Evolutionary conservation across 2,113 vertebrate species (phyloP), one percentile per base, ranked within the genome.

Genomic region (Bujurquina vittata): DNA sequence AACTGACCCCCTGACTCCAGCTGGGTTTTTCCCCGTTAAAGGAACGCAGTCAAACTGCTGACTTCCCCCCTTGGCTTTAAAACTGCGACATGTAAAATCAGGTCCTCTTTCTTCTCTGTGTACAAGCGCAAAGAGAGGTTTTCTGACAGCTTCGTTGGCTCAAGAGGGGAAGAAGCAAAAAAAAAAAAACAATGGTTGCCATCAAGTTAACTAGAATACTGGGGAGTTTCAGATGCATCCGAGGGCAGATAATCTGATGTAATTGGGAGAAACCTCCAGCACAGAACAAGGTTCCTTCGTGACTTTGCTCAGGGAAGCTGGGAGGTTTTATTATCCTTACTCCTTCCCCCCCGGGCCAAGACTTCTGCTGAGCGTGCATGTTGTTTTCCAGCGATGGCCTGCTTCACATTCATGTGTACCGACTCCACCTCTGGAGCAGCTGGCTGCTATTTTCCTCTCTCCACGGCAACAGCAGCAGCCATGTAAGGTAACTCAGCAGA

Each of bases 401-500:
- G 75, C 81, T 54, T 86, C 76, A 43, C 78, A 62, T 82, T 87
- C 81, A 58, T 29, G 43, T 2, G 0, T 58, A 22, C 54, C 56
- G 74, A 78, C 67, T 81, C 86, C 82, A 79, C 74, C 84, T 84
- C 85, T 78, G 85, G 76, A 88, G 40, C 81, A 87, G 81, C 84
- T 87, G 87, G 80, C 77, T 82, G 60, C 46, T 77, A 74, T 77
- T 79, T 57, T 63, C 31, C 17, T 83, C 62, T 83, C 1, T 83
- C 58, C 63, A 67, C 52, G 5, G 80, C 80, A 85, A 84, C 84
- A 37, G 74, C 77, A 40, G 75, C 49, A 26, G 78, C 55, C 67
- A 54, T 54, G 20, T 81, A 65, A 86, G 83, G 83, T 72, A 88
- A 77, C 77, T 15, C 67, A 2, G 77, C 77, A 65, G 77, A 87